A percentile compares a stretch with the other conserved stretches of the same genome.
These are phyloP conservation scores for Dicyrtomina minuta DNA, from an alignment of 2,888 invertebrate species.

Conservation along the genomic window DNA sequence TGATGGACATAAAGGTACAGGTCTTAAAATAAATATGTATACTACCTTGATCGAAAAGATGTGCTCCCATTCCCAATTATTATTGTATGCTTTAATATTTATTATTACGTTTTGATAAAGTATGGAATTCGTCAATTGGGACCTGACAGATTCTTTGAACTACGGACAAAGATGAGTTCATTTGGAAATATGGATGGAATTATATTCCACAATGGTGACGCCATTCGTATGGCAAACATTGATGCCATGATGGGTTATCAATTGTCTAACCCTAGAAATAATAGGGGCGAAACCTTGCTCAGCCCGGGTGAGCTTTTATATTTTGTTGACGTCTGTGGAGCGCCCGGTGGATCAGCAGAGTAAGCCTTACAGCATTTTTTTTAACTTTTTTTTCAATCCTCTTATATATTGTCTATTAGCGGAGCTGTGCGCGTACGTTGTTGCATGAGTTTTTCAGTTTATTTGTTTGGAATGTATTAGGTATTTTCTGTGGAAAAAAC, in stretches of 20 bases:
- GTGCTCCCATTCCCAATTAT: no score
- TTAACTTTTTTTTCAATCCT: no score
- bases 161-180: neutral
- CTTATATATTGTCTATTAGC: neutral
- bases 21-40: no score
- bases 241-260: conserved; percentile 86
- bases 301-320: conserved; percentile 64
- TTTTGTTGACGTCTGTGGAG: conserved; percentile 97
- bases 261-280: conserved; percentile 76
- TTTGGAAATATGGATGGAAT: conserved; percentile 2
- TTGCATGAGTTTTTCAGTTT: neutral
- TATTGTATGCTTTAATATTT: no score
- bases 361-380: conserved; percentile 56
- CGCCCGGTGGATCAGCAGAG: conserved; percentile 94
- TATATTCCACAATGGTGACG: conserved; percentile 76
- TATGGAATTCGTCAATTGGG: no score
- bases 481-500: conserved; percentile 71
- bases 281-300: conserved; percentile 58
- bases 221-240: conserved; percentile 97
- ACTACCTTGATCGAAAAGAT: no score
- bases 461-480: conserved; percentile 15
- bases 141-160: no score
- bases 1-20: conserved; percentile 47
- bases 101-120: no score
- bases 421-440: no score